Evolutionary conservation across 2,888 invertebrate species (phyloP).

Genomic region (Incurvaria masculella): DNA sequence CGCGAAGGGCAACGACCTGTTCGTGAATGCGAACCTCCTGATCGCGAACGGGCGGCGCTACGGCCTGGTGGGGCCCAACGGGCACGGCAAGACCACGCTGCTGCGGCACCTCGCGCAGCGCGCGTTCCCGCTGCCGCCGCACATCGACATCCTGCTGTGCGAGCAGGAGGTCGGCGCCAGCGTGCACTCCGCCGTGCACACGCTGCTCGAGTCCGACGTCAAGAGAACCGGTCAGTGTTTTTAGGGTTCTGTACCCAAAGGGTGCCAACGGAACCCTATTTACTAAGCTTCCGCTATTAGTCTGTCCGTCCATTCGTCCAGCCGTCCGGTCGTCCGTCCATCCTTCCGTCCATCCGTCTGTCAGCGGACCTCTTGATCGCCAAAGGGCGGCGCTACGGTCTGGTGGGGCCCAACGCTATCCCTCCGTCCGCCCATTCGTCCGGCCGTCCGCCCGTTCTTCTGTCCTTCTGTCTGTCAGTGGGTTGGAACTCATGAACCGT

Average conservation of each 20-base stretch:
- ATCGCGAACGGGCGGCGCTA: constrained; percentile 94
- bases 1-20: constrained; percentile 95
- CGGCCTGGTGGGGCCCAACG: constrained; percentile 98
- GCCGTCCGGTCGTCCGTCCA: too few relatives aligned
- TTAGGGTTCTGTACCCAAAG: too few relatives aligned
- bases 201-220: constrained; percentile 90
- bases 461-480: too few relatives aligned
- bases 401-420: constrained; percentile 99
- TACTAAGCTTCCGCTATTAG: too few relatives aligned
- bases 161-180: constrained; percentile 98
- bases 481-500: too few relatives aligned
- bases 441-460: too few relatives aligned
- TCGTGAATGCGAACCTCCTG: constrained; percentile 90
- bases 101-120: constrained; percentile 88
- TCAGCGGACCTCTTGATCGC: constrained; percentile 93
- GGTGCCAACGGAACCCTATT: too few relatives aligned
- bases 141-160: constrained; percentile 93
- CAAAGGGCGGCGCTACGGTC: constrained; percentile 90
- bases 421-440: too few relatives aligned
- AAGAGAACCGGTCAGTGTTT: constrained; percentile 70
- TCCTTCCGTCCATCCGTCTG: too few relatives aligned
- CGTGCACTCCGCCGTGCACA: constrained; percentile 88
- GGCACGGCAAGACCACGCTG: constrained; percentile 97
- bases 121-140: constrained; percentile 91
- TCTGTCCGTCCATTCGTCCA: too few relatives aligned